Percentiles rank a stretch among this genome's conserved stretches.
Evolutionary conservation across 1,140 invertebrate species (phyloP).

Genomic region (Maniola jurtina): DNA sequence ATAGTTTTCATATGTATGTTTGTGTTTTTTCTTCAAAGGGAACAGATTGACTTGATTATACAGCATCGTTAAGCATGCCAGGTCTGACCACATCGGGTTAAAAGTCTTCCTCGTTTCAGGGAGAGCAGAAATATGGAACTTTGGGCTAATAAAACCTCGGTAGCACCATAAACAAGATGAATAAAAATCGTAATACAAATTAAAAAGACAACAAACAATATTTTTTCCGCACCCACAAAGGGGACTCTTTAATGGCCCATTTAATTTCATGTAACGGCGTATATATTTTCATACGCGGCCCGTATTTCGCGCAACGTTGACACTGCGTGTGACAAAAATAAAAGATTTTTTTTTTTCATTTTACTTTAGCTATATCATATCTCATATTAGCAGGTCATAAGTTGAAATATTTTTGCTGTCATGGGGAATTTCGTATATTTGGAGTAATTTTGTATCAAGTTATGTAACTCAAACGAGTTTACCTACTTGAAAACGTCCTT

Average conservation of each 20-base stretch:
- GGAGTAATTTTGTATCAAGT: neutral
- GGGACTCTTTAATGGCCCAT: conserved; percentile 29
- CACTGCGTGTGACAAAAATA: conserved; percentile 28
- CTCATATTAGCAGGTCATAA: neutral
- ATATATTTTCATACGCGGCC: conserved; percentile 27
- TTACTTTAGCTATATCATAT: conserved; percentile 33
- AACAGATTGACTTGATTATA: too few relatives aligned
- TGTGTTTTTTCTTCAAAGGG: too few relatives aligned
- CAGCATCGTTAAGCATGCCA: too few relatives aligned
- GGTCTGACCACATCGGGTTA: too few relatives aligned
- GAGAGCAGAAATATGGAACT: neutral
- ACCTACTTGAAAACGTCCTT: too few relatives aligned
- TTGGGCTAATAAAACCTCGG: neutral
- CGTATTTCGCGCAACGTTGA: conserved; percentile 32
- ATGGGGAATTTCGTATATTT: neutral
- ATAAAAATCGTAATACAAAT: conserved; percentile 18
- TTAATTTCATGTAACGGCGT: conserved; percentile 34
- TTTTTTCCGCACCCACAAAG: conserved; percentile 27
- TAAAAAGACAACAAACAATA: conserved; percentile 27
- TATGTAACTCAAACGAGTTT: too few relatives aligned
- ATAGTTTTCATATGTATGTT: too few relatives aligned
- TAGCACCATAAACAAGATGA: neutral
- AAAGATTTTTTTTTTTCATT: conserved; percentile 26
- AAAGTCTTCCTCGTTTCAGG: too few relatives aligned
- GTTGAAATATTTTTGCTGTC: neutral